Conservation (phyloP, 2,113 vertebrate species). For the Pungitius pungitius region DNA sequence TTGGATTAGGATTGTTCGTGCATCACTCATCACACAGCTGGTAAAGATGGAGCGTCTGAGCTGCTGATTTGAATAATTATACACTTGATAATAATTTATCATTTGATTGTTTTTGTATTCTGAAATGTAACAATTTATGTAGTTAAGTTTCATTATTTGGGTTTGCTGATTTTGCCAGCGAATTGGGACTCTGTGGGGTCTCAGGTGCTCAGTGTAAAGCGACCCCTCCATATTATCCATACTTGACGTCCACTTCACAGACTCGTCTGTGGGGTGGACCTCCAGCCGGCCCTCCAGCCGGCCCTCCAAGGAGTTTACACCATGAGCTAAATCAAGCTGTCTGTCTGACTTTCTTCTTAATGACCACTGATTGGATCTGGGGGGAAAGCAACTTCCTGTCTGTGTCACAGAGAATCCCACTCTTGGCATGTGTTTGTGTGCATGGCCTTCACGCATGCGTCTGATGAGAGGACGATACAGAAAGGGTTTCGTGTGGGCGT, state of each 20-base stretch:
- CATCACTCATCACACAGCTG: not conserved
- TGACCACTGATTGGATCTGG: conserved; percentile 37
- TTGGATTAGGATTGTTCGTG: not conserved
- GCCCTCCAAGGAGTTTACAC: not conserved
- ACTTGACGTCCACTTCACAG: conserved; percentile 33
- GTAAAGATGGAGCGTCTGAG: not conserved
- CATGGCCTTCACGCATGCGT: conserved; percentile 19
- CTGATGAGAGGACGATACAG: conserved; percentile 29
- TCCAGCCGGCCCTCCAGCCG: conserved; percentile 26
- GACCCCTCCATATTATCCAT: conserved; percentile 40
- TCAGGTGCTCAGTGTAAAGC: not conserved
- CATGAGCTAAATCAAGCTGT: conserved; percentile 23
- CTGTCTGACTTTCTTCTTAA: conserved; percentile 31
- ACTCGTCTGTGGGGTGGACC: conserved; percentile 9
- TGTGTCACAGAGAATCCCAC: conserved; percentile 29
- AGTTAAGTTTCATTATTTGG: not conserved
- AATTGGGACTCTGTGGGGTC: not conserved
- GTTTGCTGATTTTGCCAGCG: not conserved
- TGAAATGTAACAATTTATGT: too few relatives aligned
- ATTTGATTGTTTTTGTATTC: too few relatives aligned
- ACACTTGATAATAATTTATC: too few relatives aligned
- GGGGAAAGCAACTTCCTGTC: conserved; percentile 57
- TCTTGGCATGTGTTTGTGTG: conserved; percentile 8
- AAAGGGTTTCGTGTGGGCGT: conserved; percentile 62
- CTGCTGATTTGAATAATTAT: too few relatives aligned